These are phyloP conservation scores for Brachyrhaphis roseni DNA, from an alignment of 2,797 vertebrate genomes.

Conservation along the genomic window DNA sequence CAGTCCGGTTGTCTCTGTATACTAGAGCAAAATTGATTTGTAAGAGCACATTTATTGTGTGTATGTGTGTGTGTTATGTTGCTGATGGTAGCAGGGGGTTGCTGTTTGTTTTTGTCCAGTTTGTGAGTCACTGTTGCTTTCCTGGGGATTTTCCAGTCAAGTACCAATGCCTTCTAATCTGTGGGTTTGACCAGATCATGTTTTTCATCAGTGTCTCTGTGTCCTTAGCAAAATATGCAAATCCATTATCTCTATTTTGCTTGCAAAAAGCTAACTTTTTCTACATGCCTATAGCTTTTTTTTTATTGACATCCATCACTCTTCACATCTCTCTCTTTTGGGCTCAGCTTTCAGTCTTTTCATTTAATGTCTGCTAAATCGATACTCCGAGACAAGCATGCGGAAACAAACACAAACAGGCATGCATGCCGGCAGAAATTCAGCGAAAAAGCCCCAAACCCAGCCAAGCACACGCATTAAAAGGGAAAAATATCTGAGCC, in stretches of 20 bases:
- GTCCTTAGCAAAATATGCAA: slow-evolving; percentile 7
- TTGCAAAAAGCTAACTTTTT: slow-evolving; percentile 6
- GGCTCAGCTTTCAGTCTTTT: slow-evolving; percentile 57
- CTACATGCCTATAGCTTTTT: slow-evolving; percentile 45
- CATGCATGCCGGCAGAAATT: slow-evolving; percentile 10
- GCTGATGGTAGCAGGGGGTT: slow-evolving; percentile 1
- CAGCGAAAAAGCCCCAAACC: slow-evolving; percentile 22
- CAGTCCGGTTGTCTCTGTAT: slow-evolving; percentile 29
- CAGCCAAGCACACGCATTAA: slow-evolving; percentile 26
- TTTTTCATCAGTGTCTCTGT: slow-evolving; percentile 4
- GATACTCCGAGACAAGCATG: slow-evolving; percentile 64
- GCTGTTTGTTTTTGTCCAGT: slow-evolving; percentile 23
- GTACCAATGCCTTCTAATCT: background rate
- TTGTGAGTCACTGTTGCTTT: slow-evolving; percentile 28
- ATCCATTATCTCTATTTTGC: background rate
- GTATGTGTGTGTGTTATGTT: slow-evolving; percentile 17
- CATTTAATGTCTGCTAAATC: slow-evolving; percentile 68
- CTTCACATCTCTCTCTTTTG: slow-evolving; percentile 47
- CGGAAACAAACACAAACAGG: slow-evolving; percentile 33
- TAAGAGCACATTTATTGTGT: slow-evolving; percentile 31
- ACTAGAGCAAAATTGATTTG: slow-evolving; percentile 47
- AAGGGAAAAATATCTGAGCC: slow-evolving; percentile 23
- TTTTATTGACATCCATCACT: slow-evolving; percentile 67
- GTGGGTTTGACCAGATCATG: background rate
- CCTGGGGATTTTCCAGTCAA: background rate